A percentile compares a stretch with the other conserved stretches of the same genome.
phyloP scores from a whole-genome alignment of 2,113 vertebrate genomes.

The Pycnonotus jocosus region DNA sequence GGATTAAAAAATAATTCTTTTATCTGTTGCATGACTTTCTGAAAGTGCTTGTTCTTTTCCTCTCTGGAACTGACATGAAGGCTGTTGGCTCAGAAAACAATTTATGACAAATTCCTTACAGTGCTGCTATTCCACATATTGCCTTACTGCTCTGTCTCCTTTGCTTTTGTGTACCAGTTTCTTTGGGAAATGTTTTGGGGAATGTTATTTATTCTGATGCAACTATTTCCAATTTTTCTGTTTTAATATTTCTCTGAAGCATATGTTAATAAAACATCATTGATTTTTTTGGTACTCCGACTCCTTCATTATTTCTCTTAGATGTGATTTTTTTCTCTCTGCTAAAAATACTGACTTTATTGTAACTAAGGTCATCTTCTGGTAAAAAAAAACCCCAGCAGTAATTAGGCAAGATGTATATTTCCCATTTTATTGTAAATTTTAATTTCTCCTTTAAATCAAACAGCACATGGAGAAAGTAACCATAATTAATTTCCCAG shows the following conservation, averaged over 20 bases:
- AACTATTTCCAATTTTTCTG: background rate
- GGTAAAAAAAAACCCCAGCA: background rate
- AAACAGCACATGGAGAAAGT: background rate
- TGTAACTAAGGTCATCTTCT: background rate
- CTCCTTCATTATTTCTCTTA: conserved; percentile 53
- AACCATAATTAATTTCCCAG: background rate
- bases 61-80: conserved; percentile 4
- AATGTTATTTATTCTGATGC: conserved; percentile 13
- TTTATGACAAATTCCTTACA: conserved; percentile 8
- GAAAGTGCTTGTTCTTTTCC: background rate
- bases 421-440: background rate
- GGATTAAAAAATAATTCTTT: background rate
- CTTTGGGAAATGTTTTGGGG: background rate
- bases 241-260: conserved; percentile 46
- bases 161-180: background rate
- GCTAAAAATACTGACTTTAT: background rate
- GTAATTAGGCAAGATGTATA: background rate
- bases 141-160: background rate
- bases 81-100: conserved; percentile 1
- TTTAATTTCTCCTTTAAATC: background rate
- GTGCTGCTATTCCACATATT: background rate
- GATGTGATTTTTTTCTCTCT: background rate
- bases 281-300: conserved; percentile 25
- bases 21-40: background rate
- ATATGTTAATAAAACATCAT: conserved; percentile 64